Evolutionary conservation across 2,113 vertebrate species (phyloP), one percentile per base, ranked within the genome.

Genomic region (Neogobius melanostomus): DNA sequence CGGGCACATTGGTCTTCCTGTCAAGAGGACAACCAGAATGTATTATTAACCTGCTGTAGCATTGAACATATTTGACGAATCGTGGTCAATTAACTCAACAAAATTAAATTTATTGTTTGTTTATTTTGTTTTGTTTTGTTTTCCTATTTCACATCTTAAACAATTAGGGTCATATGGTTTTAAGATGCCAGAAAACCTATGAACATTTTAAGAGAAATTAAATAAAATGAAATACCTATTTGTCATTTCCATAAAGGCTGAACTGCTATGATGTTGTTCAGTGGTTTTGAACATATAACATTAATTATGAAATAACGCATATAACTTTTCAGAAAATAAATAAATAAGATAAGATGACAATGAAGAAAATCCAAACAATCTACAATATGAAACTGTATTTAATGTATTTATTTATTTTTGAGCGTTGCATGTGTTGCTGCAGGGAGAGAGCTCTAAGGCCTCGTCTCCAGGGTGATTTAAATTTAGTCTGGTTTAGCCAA

Each of bases 1-100:
- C 69, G 16, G 43, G 46, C 56, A 63, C 77, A 85, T 87, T 15
- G 10, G 56, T 87, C 66, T 77, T 75, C 68, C 70, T 87, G 82
- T 77, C 83, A 82, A n/a, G 50, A 48, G 69, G 59, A 67, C 28
- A 65, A 82, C 62, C 21, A 44, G 21, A 70, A 80, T 82, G 86
- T 68, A 82, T 83, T 63, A 65, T 17, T 46, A 72, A 72, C 46
- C 11, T 17, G 59, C 44, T 62, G 21, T 66, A 60, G 16, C 49
- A 28, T 66, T 16, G 49, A 74, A 61, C 47, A 17, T 68, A 42
- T 56, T 54, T 50, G 36, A 16, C 48, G 12, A 57, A 72, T 64
- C 63, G 63, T 49, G 21, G 21, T 21, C 21, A 21, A 21, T 21
- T 21, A 21, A 21, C 21, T 21, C 21, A 21, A 21, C 21, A 21